Conservation (phyloP, 92 coral and sea anemone species). For the Porites rus region DNA sequence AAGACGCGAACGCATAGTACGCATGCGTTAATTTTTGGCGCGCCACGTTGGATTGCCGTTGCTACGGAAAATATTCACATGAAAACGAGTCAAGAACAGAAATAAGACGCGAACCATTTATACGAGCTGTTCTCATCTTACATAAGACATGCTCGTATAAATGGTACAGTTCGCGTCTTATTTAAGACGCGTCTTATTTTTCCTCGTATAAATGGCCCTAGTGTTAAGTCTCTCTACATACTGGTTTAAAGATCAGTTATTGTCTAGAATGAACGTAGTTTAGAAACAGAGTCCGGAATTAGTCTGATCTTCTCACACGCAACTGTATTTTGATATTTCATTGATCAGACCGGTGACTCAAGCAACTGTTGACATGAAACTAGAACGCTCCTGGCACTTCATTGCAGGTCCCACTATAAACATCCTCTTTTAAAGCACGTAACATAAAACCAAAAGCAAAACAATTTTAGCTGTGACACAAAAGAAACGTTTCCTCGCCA, state of each 20-base stretch:
- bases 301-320: slow-evolving; percentile 6
- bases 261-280: not conserved
- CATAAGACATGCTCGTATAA: no score
- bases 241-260: not conserved
- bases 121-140: no score
- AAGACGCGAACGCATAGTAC: no score
- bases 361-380: not conserved
- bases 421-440: slow-evolving; percentile 46
- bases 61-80: no score
- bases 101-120: no score
- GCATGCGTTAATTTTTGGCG: no score
- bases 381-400: not conserved
- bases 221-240: not conserved
- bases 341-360: slow-evolving; percentile 38
- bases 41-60: no score
- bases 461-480: slow-evolving; percentile 28
- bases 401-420: slow-evolving; percentile 45
- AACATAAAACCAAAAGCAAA: slow-evolving; percentile 40
- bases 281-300: not conserved
- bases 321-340: slow-evolving; percentile 28
- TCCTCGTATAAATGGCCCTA: no score
- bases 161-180: no score
- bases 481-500: slow-evolving; percentile 1
- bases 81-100: no score
- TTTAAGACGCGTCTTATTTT: no score